Conservation (phyloP, 2,113 vertebrate species). For the Sitta europaea region DNA sequence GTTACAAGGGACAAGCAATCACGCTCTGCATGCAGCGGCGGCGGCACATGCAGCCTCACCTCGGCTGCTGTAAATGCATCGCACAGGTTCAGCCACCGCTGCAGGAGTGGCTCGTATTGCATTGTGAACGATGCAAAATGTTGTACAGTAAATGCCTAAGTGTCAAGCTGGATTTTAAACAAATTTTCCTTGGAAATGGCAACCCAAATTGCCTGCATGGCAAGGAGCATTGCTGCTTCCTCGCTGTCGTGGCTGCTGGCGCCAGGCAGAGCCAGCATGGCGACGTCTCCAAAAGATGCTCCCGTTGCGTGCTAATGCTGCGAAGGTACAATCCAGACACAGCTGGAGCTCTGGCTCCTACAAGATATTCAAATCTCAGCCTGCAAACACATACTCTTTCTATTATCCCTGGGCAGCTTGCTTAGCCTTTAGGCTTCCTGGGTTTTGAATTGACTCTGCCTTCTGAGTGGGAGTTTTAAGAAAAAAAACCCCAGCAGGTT, state of each 20-base stretch:
- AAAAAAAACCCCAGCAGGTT: neutral
- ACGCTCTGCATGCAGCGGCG: neutral
- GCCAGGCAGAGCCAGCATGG: neutral
- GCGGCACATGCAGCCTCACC: neutral
- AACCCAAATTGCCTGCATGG: neutral
- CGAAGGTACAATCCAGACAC: neutral
- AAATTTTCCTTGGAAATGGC: neutral
- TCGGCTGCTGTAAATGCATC: constrained; percentile 13
- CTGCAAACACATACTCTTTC: neutral
- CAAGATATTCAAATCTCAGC: neutral
- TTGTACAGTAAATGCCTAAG: neutral
- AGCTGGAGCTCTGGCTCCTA: constrained; percentile 5
- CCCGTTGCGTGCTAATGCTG: neutral
- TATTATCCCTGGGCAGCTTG: constrained; percentile 22
- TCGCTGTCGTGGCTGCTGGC: neutral
- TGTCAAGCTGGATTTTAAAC: neutral
- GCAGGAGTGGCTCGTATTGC: neutral
- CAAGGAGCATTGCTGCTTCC: neutral
- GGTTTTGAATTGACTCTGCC: constrained; percentile 26
- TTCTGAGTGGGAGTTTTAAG: constrained; percentile 42
- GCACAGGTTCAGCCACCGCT: neutral
- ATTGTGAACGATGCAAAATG: rapidly evolving
- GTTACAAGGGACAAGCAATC: neutral
- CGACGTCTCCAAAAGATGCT: neutral
- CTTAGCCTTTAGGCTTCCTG: constrained; percentile 9